Percentiles rank a stretch among this genome's conserved stretches.
Conservation (phyloP, 2,888 invertebrate genomes). For the Dryocosmus kuriphilus region DNA sequence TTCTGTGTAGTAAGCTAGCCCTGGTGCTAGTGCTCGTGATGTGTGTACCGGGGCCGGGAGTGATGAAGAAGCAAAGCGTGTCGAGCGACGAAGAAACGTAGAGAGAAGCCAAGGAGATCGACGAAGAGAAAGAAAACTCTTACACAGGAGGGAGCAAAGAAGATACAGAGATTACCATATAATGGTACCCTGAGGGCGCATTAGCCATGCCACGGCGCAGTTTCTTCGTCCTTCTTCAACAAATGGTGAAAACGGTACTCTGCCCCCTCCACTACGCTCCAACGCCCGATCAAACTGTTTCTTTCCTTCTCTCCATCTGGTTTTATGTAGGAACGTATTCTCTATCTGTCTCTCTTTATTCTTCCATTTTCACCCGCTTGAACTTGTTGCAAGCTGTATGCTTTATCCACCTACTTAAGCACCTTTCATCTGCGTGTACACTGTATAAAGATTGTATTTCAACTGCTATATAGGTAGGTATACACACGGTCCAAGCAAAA, state of each 20-base stretch:
- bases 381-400: slow-evolving; percentile 25
- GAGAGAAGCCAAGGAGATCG: slow-evolving; percentile 46
- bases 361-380: slow-evolving; percentile 5
- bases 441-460: slow-evolving; percentile 24
- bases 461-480: not conserved
- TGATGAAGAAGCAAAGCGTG: slow-evolving; percentile 44
- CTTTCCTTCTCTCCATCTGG: slow-evolving; percentile 46
- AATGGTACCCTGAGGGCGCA: slow-evolving; percentile 77
- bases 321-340: slow-evolving; percentile 7
- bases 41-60: slow-evolving; percentile 24
- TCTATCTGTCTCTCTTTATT: not conserved
- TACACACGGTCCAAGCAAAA: not conserved
- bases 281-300: slow-evolving; percentile 49
- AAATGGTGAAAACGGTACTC: slow-evolving; percentile 71
- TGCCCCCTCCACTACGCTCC: slow-evolving; percentile 50
- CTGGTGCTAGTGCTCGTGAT: slow-evolving; percentile 38
- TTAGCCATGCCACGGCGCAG: slow-evolving; percentile 76
- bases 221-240: slow-evolving; percentile 75
- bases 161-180: slow-evolving; percentile 77
- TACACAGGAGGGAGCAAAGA: slow-evolving; percentile 58
- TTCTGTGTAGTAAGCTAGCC: not conserved
- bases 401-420: slow-evolving; percentile 1
- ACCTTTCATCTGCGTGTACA: slow-evolving; percentile 3
- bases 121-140: slow-evolving; percentile 45
- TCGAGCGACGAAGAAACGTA: slow-evolving; percentile 43